phyloP scores from a whole-genome alignment of 2,888 invertebrate genomes.

The Anoplius nigerrimus region DNA sequence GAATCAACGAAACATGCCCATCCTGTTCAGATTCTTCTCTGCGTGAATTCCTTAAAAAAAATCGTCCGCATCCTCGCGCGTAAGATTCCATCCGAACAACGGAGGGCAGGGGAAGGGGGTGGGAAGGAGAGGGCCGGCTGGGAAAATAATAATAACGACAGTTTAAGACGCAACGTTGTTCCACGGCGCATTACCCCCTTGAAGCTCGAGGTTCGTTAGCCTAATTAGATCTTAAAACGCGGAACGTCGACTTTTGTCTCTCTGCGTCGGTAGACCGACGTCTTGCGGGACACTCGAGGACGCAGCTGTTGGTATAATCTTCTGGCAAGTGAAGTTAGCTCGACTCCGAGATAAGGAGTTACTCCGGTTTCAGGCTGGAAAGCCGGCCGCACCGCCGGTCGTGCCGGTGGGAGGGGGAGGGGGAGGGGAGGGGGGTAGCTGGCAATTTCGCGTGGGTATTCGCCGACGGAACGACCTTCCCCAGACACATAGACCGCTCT shows the following conservation, averaged over 20 bases:
- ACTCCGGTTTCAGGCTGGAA: neutral
- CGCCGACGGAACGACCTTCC: neutral
- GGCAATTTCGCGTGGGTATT: neutral
- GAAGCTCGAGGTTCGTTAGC: constrained; percentile 15
- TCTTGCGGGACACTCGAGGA: constrained; percentile 9
- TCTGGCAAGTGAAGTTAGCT: constrained; percentile 9
- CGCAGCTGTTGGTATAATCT: constrained; percentile 6
- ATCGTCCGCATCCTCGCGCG: too few relatives aligned
- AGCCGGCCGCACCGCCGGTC: too few relatives aligned
- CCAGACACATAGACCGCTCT: neutral
- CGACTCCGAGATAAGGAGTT: constrained; percentile 8
- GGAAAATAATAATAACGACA: constrained; percentile 5
- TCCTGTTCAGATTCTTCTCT: too few relatives aligned
- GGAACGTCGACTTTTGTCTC: constrained; percentile 16
- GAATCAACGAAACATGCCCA: too few relatives aligned
- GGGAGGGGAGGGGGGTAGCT: neutral
- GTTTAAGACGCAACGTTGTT: constrained; percentile 12
- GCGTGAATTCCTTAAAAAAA: too few relatives aligned
- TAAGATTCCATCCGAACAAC: too few relatives aligned
- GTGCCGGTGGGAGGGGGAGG: too few relatives aligned
- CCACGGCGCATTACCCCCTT: constrained; percentile 8
- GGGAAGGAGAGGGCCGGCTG: neutral
- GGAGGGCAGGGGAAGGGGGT: neutral
- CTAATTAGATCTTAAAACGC: constrained; percentile 29
- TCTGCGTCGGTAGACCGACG: constrained; percentile 1